Evolutionary conservation across 2,797 vertebrate genomes (phyloP).

Genomic region (Tamandua tetradactyla): DNA sequence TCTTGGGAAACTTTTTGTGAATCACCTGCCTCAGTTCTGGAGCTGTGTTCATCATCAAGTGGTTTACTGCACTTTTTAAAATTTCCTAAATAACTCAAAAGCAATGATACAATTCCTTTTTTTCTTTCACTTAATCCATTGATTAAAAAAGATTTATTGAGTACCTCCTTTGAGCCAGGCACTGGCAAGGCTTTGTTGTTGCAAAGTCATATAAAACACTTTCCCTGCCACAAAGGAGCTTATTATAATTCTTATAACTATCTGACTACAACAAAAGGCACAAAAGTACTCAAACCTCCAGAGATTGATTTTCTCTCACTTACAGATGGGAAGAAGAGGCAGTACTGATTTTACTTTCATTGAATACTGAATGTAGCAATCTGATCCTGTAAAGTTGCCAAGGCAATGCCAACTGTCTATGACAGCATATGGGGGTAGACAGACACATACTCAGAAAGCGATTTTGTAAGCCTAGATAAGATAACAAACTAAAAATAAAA

Average conservation of each 20-base stretch:
- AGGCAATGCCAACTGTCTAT: slow-evolving; percentile 65
- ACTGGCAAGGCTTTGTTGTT: background rate
- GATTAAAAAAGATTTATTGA: slow-evolving; percentile 51
- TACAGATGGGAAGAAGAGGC: slow-evolving; percentile 51
- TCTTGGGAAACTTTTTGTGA: background rate
- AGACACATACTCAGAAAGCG: slow-evolving; percentile 41
- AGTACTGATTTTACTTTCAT: slow-evolving; percentile 16
- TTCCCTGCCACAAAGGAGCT: background rate
- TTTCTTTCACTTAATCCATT: background rate
- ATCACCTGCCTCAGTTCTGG: background rate
- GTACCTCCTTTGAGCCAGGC: background rate
- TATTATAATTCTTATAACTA: slow-evolving; percentile 55
- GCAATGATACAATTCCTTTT: background rate
- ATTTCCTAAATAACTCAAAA: slow-evolving; percentile 17
- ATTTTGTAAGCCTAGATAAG: slow-evolving; percentile 45
- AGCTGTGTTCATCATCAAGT: background rate
- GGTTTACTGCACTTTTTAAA: background rate
- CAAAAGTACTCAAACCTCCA: background rate
- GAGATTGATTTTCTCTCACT: slow-evolving; percentile 48
- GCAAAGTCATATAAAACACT: slow-evolving; percentile 48
- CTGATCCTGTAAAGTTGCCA: slow-evolving; percentile 65
- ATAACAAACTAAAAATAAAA: slow-evolving; percentile 69
- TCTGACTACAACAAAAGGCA: slow-evolving; percentile 40
- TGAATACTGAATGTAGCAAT: slow-evolving; percentile 56
- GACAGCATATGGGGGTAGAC: slow-evolving; percentile 60